These are phyloP conservation scores for Ctenodactylus gundi DNA, from an alignment of 2,113 vertebrate species.

Conservation along the genomic window DNA sequence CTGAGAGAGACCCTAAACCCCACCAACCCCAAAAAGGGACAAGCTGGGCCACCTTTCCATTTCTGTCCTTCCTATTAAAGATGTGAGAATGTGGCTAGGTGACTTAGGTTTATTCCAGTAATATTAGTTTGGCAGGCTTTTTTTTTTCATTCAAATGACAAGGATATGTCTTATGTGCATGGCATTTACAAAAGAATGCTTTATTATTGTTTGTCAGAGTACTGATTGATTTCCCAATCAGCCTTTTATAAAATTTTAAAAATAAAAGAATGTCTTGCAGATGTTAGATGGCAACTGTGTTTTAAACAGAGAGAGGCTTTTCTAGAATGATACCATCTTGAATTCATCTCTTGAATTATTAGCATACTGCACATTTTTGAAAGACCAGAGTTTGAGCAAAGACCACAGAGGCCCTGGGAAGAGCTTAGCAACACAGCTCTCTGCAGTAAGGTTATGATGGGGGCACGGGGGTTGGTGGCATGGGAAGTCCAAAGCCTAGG, in stretches of 20 bases:
- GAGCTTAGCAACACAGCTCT: too few species aligned
- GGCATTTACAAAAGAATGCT: not conserved
- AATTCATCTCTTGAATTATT: not conserved
- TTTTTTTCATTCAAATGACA: too few species aligned
- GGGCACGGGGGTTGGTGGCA: fast-evolving
- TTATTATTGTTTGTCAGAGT: not conserved
- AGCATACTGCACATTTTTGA: not conserved
- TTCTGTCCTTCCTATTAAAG: not conserved
- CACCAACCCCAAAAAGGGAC: too few species aligned
- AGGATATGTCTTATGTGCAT: fast-evolving
- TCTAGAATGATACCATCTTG: not conserved
- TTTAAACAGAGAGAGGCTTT: not conserved
- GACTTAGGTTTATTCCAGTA: not conserved
- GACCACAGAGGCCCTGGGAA: fast-evolving
- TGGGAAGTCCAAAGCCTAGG: not conserved
- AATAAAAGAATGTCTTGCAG: not conserved
- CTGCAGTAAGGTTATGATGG: too few species aligned
- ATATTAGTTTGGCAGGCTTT: not conserved
- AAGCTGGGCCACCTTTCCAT: fast-evolving
- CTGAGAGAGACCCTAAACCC: not conserved
- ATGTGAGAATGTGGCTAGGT: too few species aligned
- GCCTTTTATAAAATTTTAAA: not conserved
- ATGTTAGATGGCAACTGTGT: too few species aligned
- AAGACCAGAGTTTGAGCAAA: not conserved
- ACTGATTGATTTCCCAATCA: not conserved